Evolutionary conservation across 2,888 invertebrate genomes (phyloP).

Genomic region (Ischnura elegans): DNA sequence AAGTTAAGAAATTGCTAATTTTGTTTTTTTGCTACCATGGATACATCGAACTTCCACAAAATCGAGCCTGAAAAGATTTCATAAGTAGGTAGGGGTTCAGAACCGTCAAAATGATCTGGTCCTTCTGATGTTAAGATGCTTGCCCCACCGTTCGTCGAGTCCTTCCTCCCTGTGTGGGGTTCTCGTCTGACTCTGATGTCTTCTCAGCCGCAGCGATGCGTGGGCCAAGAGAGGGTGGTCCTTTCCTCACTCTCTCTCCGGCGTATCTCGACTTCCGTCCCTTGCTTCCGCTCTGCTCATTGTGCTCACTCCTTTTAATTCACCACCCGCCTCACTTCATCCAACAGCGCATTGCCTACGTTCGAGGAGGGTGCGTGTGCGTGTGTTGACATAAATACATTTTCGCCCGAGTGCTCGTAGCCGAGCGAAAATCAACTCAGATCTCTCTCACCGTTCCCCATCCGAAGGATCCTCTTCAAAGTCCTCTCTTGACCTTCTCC

Average conservation of each 20-base stretch:
- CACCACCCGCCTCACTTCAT: not conserved
- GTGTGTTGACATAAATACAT: not conserved
- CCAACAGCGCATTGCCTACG: not conserved
- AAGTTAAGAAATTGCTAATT: no score
- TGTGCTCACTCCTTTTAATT: not conserved
- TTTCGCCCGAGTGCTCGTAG: not conserved
- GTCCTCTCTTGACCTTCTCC: not conserved
- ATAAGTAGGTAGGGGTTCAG: no score
- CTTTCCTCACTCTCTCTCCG: not conserved
- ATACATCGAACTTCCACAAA: no score
- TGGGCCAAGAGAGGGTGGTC: not conserved
- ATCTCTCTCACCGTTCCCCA: not conserved
- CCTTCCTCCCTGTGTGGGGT: not conserved
- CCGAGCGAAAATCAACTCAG: not conserved
- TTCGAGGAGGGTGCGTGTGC: not conserved
- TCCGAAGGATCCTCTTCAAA: not conserved
- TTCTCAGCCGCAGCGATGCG: not conserved
- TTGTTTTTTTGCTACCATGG: no score
- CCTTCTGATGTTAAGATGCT: no score
- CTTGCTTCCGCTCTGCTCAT: not conserved
- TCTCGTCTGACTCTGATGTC: not conserved
- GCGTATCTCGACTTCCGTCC: not conserved
- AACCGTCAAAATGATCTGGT: no score
- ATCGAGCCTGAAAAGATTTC: no score
- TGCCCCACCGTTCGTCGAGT: not conserved